Percentiles rank a stretch among this genome's conserved stretches.
Evolutionary conservation across 2,888 invertebrate genomes (phyloP).

Genomic region (Lasioglossum malachurum): DNA sequence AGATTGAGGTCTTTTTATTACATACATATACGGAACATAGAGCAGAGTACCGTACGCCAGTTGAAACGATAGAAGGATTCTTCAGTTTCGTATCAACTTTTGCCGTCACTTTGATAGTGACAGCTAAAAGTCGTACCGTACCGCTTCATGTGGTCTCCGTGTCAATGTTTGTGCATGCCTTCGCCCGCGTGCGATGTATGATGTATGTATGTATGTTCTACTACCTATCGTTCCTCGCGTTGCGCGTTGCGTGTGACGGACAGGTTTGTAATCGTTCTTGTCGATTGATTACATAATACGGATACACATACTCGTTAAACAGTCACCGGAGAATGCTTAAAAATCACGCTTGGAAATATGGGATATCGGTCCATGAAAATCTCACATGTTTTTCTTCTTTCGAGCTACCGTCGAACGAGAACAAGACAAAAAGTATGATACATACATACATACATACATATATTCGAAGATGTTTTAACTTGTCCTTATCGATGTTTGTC

Average conservation of each 20-base stretch:
- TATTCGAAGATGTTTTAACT: not conserved
- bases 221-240: slow-evolving; percentile 1
- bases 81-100: not conserved
- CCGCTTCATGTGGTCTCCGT: not conserved
- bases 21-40: not conserved
- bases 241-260: slow-evolving; percentile 7
- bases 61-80: not conserved
- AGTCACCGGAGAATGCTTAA: not conserved
- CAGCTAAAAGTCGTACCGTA: not conserved
- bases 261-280: slow-evolving; percentile 34
- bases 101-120: not conserved
- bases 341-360: not conserved
- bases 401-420: not conserved
- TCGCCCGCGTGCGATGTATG: not conserved
- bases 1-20: too few species aligned
- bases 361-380: not conserved
- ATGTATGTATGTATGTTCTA: too few species aligned
- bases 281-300: slow-evolving; percentile 32
- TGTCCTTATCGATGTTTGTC: too few species aligned
- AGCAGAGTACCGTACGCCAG: not conserved
- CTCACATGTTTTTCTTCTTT: not conserved
- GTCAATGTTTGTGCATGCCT: slow-evolving; percentile 10
- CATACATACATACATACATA: too few species aligned
- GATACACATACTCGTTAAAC: slow-evolving; percentile 31
- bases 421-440: not conserved